Evolutionary conservation across 2,113 vertebrate species (phyloP).

Genomic region (Misgurnus mizolepis): DNA sequence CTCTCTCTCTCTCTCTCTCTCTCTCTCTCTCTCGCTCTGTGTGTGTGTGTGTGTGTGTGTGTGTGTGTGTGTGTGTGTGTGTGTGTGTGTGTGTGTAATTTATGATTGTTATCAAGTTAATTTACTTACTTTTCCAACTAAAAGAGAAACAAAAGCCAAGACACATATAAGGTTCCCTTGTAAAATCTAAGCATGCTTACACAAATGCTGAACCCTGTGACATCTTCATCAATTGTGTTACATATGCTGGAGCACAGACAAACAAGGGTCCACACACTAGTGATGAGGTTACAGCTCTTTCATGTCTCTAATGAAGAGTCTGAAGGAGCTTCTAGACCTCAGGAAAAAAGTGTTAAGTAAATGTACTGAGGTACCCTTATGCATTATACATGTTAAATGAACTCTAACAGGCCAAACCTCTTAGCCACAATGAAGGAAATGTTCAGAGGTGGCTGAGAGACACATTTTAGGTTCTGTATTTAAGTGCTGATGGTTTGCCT

Average conservation of each 20-base stretch:
- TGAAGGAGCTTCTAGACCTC: slow-evolving; percentile 39
- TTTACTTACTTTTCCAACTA: too few species aligned
- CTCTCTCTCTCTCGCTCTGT: too few species aligned
- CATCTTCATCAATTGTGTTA: background rate
- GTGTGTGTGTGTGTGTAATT: too few species aligned
- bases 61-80: too few species aligned
- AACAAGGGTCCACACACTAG: slow-evolving; percentile 39
- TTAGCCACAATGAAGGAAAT: slow-evolving; percentile 60
- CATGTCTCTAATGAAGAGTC: slow-evolving; percentile 52
- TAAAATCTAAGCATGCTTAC: background rate
- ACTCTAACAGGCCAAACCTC: slow-evolving; percentile 75
- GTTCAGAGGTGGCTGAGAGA: slow-evolving; percentile 22
- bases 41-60: too few species aligned
- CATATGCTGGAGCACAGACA: slow-evolving; percentile 15
- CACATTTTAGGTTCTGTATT: slow-evolving; percentile 4
- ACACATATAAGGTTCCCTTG: background rate
- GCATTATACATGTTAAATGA: slow-evolving; percentile 75
- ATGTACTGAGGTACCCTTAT: slow-evolving; percentile 71
- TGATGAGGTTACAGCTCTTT: background rate
- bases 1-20: too few species aligned
- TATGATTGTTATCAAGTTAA: too few species aligned
- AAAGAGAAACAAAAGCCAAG: background rate
- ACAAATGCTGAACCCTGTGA: background rate
- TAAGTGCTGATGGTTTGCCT: slow-evolving; percentile 37
- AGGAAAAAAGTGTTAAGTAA: slow-evolving; percentile 63